Percentiles rank a stretch among this genome's conserved stretches.
These are phyloP conservation scores for Liolophura sinensis DNA, from an alignment of 1,140 invertebrate genomes.

Conservation along the genomic window DNA sequence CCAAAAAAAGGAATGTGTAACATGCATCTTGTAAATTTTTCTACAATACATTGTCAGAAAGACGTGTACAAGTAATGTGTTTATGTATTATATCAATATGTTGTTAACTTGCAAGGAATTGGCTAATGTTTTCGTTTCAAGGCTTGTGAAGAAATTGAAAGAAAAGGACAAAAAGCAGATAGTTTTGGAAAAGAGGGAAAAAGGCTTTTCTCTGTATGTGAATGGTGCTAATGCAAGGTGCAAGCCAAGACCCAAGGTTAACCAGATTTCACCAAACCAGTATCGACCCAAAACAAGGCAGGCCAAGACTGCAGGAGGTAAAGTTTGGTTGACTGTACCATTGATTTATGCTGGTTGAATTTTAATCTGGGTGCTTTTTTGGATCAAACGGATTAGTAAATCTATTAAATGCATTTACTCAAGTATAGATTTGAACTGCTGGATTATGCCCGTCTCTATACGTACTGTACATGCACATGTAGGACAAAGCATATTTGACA, in stretches of 20 bases:
- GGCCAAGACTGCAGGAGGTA: slow-evolving; percentile 28
- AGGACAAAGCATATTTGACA: no score
- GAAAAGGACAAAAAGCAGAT: slow-evolving; percentile 47
- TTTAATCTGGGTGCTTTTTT: no score
- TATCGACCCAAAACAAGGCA: slow-evolving; percentile 4
- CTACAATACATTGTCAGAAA: background rate
- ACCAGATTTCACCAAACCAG: background rate
- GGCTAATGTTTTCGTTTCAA: slow-evolving; percentile 20
- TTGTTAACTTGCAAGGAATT: background rate
- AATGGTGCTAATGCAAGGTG: slow-evolving; percentile 49
- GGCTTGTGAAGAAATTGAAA: slow-evolving; percentile 44
- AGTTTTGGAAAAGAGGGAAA: slow-evolving; percentile 53
- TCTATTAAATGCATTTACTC: no score
- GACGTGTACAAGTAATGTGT: background rate
- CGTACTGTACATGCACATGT: no score
- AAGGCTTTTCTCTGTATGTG: slow-evolving; percentile 56
- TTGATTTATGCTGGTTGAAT: background rate
- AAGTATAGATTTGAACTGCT: no score
- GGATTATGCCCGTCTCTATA: no score
- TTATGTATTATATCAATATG: background rate
- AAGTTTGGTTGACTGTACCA: background rate
- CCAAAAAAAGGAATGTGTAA: no score
- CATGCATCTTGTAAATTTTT: background rate
- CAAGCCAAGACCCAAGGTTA: slow-evolving; percentile 12
- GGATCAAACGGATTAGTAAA: no score